Evolutionary conservation across 2,797 vertebrate species (phyloP).

Genomic region (Acanthornis magna): DNA sequence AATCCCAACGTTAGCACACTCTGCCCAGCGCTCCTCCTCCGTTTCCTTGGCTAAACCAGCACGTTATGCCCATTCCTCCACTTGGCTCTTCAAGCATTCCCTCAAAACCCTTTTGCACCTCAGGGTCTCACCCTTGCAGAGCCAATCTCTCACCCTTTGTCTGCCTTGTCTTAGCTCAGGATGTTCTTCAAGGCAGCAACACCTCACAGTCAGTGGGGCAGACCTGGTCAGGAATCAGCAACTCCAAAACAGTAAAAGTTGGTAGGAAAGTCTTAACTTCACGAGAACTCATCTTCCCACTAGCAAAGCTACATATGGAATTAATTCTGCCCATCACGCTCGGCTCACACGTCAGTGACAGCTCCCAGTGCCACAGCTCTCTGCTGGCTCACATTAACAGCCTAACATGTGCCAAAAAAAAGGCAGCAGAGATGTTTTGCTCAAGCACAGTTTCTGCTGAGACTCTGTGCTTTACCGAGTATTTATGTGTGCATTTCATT

Average conservation of each 20-base stretch:
- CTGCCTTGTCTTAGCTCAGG: not conserved
- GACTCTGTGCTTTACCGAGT: not conserved
- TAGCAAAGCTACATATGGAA: not conserved
- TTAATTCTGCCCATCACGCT: not conserved
- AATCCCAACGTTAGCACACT: fast-evolving
- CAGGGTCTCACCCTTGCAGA: not conserved
- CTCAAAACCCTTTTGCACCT: not conserved
- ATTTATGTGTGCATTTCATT: not conserved
- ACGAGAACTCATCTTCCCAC: not conserved
- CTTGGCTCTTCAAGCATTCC: not conserved
- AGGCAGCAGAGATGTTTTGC: not conserved
- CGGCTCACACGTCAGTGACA: not conserved
- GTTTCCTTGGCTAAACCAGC: not conserved
- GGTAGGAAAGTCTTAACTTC: not conserved
- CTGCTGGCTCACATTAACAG: not conserved
- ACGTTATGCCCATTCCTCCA: not conserved
- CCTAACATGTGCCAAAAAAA: not conserved
- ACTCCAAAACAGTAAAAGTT: not conserved
- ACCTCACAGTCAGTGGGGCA: not conserved
- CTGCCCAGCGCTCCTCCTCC: not conserved
- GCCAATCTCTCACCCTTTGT: not conserved
- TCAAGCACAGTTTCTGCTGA: not conserved
- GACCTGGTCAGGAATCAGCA: not conserved
- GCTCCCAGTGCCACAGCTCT: not conserved
- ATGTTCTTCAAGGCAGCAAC: not conserved